Evolutionary conservation across 2,113 vertebrate genomes (phyloP), one percentile per base, ranked within the genome.

Genomic region (Xyliphius kryptos): DNA sequence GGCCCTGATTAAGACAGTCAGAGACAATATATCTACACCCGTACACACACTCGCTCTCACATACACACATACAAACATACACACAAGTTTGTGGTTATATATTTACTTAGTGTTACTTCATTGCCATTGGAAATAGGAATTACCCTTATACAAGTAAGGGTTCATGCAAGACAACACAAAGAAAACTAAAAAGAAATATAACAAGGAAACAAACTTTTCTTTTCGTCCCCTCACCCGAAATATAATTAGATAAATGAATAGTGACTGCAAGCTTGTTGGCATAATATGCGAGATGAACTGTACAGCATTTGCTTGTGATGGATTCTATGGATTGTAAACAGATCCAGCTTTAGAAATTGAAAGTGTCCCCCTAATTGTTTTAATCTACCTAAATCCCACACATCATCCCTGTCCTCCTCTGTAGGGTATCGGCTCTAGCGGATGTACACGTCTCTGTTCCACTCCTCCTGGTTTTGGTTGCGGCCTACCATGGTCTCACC

Each of bases 371-470:
- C 54, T 56, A 38, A 55, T 65, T 50, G 16, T 10, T 50, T 47
- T 15, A 44, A 40, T 6, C 19, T 51, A 20, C 47, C 47, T 58
- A 47, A 38, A 38, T 37, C 5, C 56, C 46, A 58, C 64, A n/a
- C n/a, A n/a, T 59, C 41, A 69, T 53, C 74, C 61, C 67, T 58
- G 10, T 48, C 50, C 46, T 52, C 26, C 26, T 37, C 44, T 46
- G 53, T 16, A 9, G 50, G 67, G 32, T 26, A 55, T 51, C 49
- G 63, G 32, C 65, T 70, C 89, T 87, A 97, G 81, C 89, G 92
- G 85, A 90, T 90, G 78, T 94, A 94, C 69, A 92, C 89, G 3
- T 93, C 92, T 69, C 88, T 87, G 16, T 86, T 92, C 94, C 93
- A 97, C 76, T 92, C 89, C 66, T 92, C 91, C 68, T 86, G 80